phyloP scores from a whole-genome alignment of 2,113 vertebrate species.

The Lycaon pictus region DNA sequence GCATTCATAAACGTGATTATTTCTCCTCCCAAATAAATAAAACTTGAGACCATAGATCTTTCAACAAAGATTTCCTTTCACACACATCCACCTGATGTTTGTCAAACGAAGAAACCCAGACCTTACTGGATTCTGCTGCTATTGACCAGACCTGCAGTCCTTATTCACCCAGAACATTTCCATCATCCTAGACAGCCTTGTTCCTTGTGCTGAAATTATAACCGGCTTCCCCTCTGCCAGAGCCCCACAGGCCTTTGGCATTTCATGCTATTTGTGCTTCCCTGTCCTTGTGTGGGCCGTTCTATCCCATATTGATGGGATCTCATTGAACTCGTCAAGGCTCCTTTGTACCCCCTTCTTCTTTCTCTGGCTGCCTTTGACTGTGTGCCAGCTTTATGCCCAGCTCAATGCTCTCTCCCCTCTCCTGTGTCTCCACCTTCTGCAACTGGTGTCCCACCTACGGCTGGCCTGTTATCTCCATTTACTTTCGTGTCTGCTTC shows the following conservation, averaged over 20 bases:
- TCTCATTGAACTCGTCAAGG: background rate
- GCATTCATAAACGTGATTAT: background rate
- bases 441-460: background rate
- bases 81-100: background rate
- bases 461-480: background rate
- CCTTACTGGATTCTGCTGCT: background rate
- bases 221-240: background rate
- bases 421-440: background rate
- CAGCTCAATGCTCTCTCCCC: background rate
- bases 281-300: background rate
- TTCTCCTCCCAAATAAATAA: background rate
- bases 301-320: background rate
- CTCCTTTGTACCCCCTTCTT: background rate
- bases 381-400: background rate
- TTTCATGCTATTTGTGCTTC: background rate
- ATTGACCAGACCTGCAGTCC: background rate
- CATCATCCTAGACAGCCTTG: conserved; percentile 3
- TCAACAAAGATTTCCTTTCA: conserved; percentile 37
- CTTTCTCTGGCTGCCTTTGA: background rate
- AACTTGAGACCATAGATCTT: background rate
- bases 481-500: background rate
- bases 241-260: background rate
- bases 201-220: background rate
- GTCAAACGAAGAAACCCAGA: background rate
- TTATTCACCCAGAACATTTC: background rate